phyloP scores from a whole-genome alignment of 2,888 invertebrate genomes.

The Acanthosoma haemorrhoidale region DNA sequence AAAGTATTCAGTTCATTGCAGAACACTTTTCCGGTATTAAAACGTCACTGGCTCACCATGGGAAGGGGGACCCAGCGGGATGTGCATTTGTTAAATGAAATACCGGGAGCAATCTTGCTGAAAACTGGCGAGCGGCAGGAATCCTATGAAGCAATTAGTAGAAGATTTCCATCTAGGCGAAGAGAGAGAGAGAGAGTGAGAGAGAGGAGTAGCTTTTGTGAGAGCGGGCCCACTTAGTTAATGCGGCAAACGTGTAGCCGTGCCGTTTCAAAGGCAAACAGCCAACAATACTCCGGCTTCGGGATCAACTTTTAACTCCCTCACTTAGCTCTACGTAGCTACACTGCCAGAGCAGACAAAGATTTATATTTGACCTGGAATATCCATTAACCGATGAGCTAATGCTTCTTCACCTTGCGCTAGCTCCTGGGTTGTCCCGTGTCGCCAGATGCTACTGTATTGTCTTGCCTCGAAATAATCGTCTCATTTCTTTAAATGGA shows the following conservation, averaged over 20 bases:
- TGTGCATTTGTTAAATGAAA: slow-evolving; percentile 37
- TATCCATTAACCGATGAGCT: slow-evolving; percentile 24
- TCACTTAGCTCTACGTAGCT: neutral
- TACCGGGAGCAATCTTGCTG: slow-evolving; percentile 35
- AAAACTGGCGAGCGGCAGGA: slow-evolving; percentile 27
- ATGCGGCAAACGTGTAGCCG: slow-evolving; percentile 38
- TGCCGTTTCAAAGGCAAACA: neutral
- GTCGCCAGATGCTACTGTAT: too few species aligned
- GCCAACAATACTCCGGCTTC: neutral
- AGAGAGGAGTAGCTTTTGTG: neutral
- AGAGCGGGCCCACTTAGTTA: slow-evolving; percentile 35
- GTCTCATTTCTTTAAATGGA: too few species aligned
- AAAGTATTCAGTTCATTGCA: neutral
- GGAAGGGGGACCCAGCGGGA: too few species aligned
- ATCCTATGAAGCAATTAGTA: slow-evolving; percentile 25
- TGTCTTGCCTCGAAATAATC: too few species aligned
- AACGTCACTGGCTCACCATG: neutral
- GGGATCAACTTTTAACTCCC: neutral
- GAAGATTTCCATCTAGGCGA: slow-evolving; percentile 17
- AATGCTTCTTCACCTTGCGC: neutral
- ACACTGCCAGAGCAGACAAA: neutral
- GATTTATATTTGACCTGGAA: neutral
- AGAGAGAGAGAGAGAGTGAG: neutral
- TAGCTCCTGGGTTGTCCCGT: too few species aligned
- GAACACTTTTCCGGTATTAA: slow-evolving; percentile 29